A percentile compares a stretch with the other conserved stretches of the same genome.
Conservation (phyloP, 2,113 vertebrate species). For the Stegostoma tigrinum region DNA sequence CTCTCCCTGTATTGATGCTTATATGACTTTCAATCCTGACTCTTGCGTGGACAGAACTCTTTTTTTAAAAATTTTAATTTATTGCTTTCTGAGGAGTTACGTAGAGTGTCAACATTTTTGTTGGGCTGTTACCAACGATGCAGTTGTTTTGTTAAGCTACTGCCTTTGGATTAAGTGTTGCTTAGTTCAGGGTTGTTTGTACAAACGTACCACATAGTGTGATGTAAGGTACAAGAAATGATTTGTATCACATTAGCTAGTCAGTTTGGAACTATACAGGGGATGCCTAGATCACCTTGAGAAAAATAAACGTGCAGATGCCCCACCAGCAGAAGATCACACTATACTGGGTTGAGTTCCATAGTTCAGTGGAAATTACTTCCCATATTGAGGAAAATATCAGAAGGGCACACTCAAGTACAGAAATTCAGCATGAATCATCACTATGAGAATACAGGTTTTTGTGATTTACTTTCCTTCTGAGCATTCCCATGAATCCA, state of each 20-base stretch:
- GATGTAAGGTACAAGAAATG: background rate
- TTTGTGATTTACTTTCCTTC: background rate
- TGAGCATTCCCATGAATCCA: background rate
- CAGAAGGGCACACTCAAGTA: background rate
- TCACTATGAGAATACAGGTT: background rate
- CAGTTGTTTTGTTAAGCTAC: background rate
- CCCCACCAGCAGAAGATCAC: background rate
- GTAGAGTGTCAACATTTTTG: background rate
- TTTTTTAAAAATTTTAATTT: background rate
- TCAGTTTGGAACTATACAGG: background rate
- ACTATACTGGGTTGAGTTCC: background rate
- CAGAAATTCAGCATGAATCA: background rate
- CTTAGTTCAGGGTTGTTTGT: background rate
- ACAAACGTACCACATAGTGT: background rate
- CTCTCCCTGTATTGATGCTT: background rate
- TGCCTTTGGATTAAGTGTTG: background rate
- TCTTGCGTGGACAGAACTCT: background rate
- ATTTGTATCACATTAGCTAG: background rate
- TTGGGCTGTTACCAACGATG: background rate
- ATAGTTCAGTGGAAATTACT: background rate
- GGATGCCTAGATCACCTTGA: background rate
- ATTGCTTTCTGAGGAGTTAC: background rate
- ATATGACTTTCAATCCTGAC: background rate
- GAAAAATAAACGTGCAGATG: background rate
- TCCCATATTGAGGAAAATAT: background rate